These are phyloP conservation scores for Leptinotarsa rubiginosa DNA, from an alignment of 2,888 invertebrate genomes.

Conservation along the genomic window DNA sequence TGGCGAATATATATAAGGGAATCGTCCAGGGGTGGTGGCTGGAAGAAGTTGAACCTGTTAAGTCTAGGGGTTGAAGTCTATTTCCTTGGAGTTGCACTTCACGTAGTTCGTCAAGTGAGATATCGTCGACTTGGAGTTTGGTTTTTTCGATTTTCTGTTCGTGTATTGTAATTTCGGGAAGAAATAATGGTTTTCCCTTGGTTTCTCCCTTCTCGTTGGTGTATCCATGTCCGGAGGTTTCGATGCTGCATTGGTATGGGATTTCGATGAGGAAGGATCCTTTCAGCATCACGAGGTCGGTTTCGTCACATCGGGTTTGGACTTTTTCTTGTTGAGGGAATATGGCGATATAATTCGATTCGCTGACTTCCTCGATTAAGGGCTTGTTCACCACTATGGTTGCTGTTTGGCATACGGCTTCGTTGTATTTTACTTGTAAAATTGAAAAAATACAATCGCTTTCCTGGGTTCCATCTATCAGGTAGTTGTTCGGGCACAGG, in stretches of 20 bases:
- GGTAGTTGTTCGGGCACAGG: no score
- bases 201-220: constrained; percentile 16
- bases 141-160: background rate
- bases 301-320: constrained; percentile 4
- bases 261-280: background rate
- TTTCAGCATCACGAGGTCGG: constrained; percentile 2
- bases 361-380: no score
- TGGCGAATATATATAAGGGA: background rate
- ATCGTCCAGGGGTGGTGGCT: constrained; percentile 13
- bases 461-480: no score
- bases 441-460: no score
- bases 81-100: constrained; percentile 7
- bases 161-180: constrained; percentile 10
- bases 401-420: no score
- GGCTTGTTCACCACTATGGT: no score
- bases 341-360: background rate
- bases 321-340: background rate
- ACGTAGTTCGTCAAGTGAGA: constrained; percentile 6
- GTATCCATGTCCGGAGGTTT: constrained; percentile 14
- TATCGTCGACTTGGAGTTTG: constrained; percentile 8
- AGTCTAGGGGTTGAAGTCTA: background rate
- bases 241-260: constrained; percentile 19
- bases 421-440: no score
- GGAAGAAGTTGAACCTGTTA: background rate
- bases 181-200: constrained; percentile 8